Evolutionary conservation across 2,888 invertebrate species (phyloP), one percentile per base, ranked within the genome.

Genomic region (Agriopis marginaria): DNA sequence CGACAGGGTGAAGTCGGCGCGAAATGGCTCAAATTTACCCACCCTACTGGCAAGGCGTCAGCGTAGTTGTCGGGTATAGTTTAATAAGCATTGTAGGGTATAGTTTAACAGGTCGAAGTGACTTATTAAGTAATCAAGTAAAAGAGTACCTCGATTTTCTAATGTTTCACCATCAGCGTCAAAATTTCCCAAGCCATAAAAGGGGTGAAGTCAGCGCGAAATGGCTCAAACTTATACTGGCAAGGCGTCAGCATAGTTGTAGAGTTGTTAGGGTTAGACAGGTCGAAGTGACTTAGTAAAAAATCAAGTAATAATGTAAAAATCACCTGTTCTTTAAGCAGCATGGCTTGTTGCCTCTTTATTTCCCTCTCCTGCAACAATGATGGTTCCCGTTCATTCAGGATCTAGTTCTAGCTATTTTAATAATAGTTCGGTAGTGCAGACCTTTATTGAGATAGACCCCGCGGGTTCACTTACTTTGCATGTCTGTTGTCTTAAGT

Each of bases 261-360:
- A 8, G n/a, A 2, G 17, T 23, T 23, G 49, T 8, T 49, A 14
- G 3, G 8, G 6, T 23, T 23, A 23, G 9, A 50, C 9, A 50
- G 4, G 17, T 10, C 50, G 3, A 53, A 12, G 32, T 12, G 53
- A 53, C 53, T 53, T 12, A 17, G 32, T 39, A 54, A 54, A 49
- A 62, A 40, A 44, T 39, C 39, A 47, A 66, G 68, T 66, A 71
- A 39, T 44, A 10, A 58, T 11, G 44, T 8, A 42, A 61, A 68
- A 86, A 95, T 95, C 95, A 98, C 98, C 97, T 98, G 98, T 94
- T 98, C 98, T 94, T 98, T 98, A 79, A 98, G 94, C 85, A 98
- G 95, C 76, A 97, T 96, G 62, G 97, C 97, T 87, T 98, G 98
- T 86, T 98, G 98, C 83, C 98, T 95, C 92, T 98, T 98, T 85